These are phyloP conservation scores for Psilopsiagon aymara DNA, from an alignment of 2,113 vertebrate species.

Conservation along the genomic window DNA sequence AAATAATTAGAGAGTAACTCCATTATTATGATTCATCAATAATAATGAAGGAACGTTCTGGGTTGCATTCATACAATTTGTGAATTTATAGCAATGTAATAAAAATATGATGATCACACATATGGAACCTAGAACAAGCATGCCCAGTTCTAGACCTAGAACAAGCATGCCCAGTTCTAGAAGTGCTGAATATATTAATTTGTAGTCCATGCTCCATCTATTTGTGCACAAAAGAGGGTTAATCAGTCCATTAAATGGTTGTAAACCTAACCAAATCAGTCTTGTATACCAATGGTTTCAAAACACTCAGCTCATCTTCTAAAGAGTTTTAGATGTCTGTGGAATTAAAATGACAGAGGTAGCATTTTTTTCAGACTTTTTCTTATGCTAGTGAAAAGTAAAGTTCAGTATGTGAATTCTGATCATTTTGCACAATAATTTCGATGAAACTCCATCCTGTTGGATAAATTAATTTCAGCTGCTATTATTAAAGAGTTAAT, in stretches of 20 bases:
- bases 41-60: neutral
- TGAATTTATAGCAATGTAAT: neutral
- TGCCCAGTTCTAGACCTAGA: neutral
- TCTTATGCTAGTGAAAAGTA: slow-evolving; percentile 47
- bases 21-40: neutral
- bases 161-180: neutral
- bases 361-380: slow-evolving; percentile 50
- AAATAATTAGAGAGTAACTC: neutral
- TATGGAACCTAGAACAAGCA: neutral
- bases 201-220: neutral
- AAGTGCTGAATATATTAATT: too few species aligned
- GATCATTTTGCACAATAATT: slow-evolving; percentile 57
- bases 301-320: neutral
- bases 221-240: neutral
- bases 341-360: slow-evolving; percentile 30
- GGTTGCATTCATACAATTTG: neutral
- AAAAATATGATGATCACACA: neutral
- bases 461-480: slow-evolving; percentile 70
- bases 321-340: slow-evolving; percentile 1
- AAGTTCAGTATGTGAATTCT: slow-evolving; percentile 66
- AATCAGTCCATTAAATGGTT: neutral
- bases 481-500: slow-evolving; percentile 61
- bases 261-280: neutral
- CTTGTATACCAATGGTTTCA: neutral
- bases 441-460: slow-evolving; percentile 57